Base-by-base conservation (phyloP, 2,797 vertebrate species). In the Pseudochirops cupreus region DNA sequence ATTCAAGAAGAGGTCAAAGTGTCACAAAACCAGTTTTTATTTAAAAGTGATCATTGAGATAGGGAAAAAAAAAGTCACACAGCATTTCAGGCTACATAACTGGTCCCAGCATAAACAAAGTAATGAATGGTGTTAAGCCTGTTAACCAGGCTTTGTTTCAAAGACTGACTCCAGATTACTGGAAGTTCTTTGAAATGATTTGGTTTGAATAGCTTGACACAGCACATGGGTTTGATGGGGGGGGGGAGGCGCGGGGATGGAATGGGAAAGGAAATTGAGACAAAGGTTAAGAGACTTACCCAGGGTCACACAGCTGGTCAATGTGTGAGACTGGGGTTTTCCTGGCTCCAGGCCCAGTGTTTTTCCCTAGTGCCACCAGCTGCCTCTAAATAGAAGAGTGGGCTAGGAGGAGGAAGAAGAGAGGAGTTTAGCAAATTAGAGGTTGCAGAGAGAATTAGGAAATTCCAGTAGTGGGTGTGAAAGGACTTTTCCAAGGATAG, bases 21-120 rank as follows among this genome's bases (percentile, higher is more conserved):
- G 90, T 62, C n/a, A 93, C 89, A 57, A 56, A 29, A 92, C 12
- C 24, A 92, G 26, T 91, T 95, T 93, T 93, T 96, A 97, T 46
- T 55, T 95, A 94, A 93, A 67, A 91, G 33, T 54, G 93, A 96
- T 96, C 56, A 52, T 53, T 4, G 74, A 96, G 93, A 94, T 33
- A 50, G 92, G 94, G 53, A 91, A 97, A 87, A 74, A 91, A 59
- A 46, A 59, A 67, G 59, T 91, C 90, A 96, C 92, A 96, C 91
- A 92, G 94, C 4, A 31, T 62, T 82, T 95, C 91, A 90, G 62
- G 91, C 39, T 39, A 92, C 62, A 87, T 16, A n/a, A 5, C 91
- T n/a, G 56, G 52, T 58, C 94, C 91, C 50, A 59, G 10, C 33
- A 94, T 87, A 92, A 96, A 96, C 26, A 14, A 50, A 91, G 50